Base-by-base conservation (phyloP, 2,113 vertebrate species). In the Clarias batrachus region DNA sequence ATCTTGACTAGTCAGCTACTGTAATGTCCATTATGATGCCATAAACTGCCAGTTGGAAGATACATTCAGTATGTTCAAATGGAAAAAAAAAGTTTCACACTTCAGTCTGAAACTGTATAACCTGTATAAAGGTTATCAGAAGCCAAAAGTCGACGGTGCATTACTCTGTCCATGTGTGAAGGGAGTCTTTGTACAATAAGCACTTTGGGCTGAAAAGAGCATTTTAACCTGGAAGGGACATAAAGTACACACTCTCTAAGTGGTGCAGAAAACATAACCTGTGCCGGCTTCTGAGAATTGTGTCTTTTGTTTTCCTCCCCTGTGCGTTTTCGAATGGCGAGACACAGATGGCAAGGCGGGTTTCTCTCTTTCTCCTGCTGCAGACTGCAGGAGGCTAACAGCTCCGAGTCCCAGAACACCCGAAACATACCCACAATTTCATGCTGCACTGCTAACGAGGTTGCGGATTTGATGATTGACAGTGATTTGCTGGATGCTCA, bases 261-360 rank as follows among this genome's bases (percentile, higher is more conserved):
- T 4, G 11, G 13, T 48, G n/a, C 30, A 57, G 54, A 57, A 78
- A 30, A 57, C 25, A 76, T 54, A 78, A 57, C 52, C 76, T 10
- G 3, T 30, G n/a, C 25, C 57, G 76, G 52, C 54, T 78, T 78
- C n/a, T 30, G 37, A 78, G n/a, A 1, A 30, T 16, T 57, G n/a
- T 11, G 54, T 57, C 54, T 78, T 82, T 52, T 82, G 80, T 82
- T 82, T 82, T n/a, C 37, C 25, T 65, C 33, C 80, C 62, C 37
- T 65, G 25, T 48, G 33, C 30, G 41, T 60, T 62, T 63, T 63
- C 33, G 23, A 65, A 82, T 52, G 9, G 14, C 0, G 62, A 82
- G 80, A 62, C n/a, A 48, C 80, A 65, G 37, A 65, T 82, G 60
- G 60, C 27, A 65, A 65, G 33, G 23, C 9, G 12, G 23, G 62